These are phyloP conservation scores for Drosophila aldrichi DNA, from an alignment of 2,888 invertebrate genomes.

Conservation along the genomic window DNA sequence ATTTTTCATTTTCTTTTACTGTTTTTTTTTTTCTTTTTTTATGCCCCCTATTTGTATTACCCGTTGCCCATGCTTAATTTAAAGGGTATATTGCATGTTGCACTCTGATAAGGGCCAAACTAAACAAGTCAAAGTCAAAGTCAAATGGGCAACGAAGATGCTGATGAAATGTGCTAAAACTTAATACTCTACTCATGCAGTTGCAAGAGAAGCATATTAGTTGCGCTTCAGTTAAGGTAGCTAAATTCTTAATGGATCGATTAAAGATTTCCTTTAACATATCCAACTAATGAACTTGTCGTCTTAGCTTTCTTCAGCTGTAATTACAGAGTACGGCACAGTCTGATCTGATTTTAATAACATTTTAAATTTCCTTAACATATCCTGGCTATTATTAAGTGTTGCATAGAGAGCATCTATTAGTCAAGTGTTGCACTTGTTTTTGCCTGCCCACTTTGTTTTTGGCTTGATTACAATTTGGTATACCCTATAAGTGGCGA, in stretches of 20 bases:
- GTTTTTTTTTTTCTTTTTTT: not conserved
- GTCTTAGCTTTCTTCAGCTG: not conserved
- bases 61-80: constrained; percentile 16
- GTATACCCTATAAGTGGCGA: constrained; percentile 1
- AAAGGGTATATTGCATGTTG: constrained; percentile 29
- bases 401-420: constrained; percentile 22
- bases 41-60: constrained; percentile 9
- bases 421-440: constrained; percentile 20
- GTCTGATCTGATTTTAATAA: not conserved
- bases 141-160: not conserved
- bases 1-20: constrained; percentile 11
- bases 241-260: no score
- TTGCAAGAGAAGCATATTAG: not conserved
- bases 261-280: not conserved
- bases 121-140: not conserved
- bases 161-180: not conserved
- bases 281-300: not conserved
- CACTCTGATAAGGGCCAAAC: constrained; percentile 5
- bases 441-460: constrained; percentile 10
- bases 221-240: not conserved
- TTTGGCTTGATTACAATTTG: constrained; percentile 7
- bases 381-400: constrained; percentile 17
- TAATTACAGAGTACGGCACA: not conserved
- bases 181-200: not conserved
- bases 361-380: not conserved